Base-by-base conservation (phyloP, 2,797 vertebrate species). In the Valencia hispanica region DNA sequence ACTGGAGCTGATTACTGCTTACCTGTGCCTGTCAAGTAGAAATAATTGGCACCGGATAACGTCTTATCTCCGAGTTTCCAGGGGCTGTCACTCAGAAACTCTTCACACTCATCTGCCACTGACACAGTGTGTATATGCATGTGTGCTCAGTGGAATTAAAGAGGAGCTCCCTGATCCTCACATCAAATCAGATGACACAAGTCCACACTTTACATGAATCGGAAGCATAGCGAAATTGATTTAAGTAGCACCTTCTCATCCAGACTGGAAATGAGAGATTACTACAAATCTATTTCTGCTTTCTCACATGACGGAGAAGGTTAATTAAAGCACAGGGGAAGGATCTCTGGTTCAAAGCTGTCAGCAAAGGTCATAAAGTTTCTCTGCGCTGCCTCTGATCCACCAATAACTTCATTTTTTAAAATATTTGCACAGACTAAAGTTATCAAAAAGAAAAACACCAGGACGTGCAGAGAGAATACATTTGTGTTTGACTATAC, bases 41-140 rank as follows among this genome's bases (percentile, higher is more conserved):
- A 94, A 94, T 94, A 93, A 95, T 94, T 94, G 93, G 87, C 83
- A 79, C 74, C 93, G 94, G 94, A 95, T 94, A 93, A 94, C 30
- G 69, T 88, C 88, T 93, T 95, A 95, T 94, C 94, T 91, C 86
- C 1, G 43, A 78, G 85, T 86, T 92, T 91, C 90, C 81, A 84
- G 88, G 87, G 80, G 86, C 93, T 94, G 94, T 94, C 94, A 92
- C 86, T 94, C 91, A 84, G 74, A 90, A 81, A 79, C 87, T 88
- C 81, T 91, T 93, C 89, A 86, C 72, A 82, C 90, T 90, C 39
- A 78, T 86, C 85, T 87, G 79, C 89, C 79, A 81, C 86, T 73
- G 79, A 88, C 83, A 83, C 81, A 75, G 50, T 25, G 69, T 83
- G 82, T 78, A 30, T 75, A 47, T 73, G 61, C 70, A 68, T 53